Evolutionary conservation across 2,113 vertebrate species (phyloP).

Genomic region (Holacanthus passer): DNA sequence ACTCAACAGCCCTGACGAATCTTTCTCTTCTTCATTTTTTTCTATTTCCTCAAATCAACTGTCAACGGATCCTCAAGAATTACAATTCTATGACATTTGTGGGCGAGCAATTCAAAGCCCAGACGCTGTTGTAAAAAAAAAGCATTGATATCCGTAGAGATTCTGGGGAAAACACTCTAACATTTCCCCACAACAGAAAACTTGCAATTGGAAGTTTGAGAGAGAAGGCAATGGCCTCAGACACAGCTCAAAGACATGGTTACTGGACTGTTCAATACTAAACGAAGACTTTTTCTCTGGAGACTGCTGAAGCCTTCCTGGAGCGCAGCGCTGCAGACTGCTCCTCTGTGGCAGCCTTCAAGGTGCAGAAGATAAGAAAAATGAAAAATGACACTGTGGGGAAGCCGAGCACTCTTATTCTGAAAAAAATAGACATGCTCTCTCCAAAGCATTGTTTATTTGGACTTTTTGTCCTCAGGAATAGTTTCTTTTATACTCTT

Average conservation of each 20-base stretch:
- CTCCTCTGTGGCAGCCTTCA: constrained; percentile 78
- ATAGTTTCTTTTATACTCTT: neutral
- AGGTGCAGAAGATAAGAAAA: constrained; percentile 83
- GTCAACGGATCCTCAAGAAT: constrained; percentile 65
- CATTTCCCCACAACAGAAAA: constrained; percentile 42
- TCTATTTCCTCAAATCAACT: constrained; percentile 53
- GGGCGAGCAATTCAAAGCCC: constrained; percentile 58
- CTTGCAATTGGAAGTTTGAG: constrained; percentile 54
- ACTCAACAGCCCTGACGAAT: constrained; percentile 53
- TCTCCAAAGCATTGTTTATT: constrained; percentile 69
- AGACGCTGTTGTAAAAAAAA: constrained; percentile 40
- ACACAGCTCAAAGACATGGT: constrained; percentile 73
- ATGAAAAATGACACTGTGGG: constrained; percentile 78
- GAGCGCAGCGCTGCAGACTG: constrained; percentile 62
- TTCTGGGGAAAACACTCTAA: constrained; percentile 30
- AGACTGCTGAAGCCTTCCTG: constrained; percentile 74
- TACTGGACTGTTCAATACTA: constrained; percentile 80
- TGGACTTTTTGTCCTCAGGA: constrained; percentile 44
- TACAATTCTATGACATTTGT: constrained; percentile 61
- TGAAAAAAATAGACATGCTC: constrained; percentile 65
- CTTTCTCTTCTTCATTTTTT: constrained; percentile 31
- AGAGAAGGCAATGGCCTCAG: constrained; percentile 55
- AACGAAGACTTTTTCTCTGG: constrained; percentile 70
- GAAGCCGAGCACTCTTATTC: constrained; percentile 64
- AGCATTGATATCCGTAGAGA: constrained; percentile 62